Base-by-base conservation (phyloP, 2,888 invertebrate species). In the Lycocerus yunnanus region DNA sequence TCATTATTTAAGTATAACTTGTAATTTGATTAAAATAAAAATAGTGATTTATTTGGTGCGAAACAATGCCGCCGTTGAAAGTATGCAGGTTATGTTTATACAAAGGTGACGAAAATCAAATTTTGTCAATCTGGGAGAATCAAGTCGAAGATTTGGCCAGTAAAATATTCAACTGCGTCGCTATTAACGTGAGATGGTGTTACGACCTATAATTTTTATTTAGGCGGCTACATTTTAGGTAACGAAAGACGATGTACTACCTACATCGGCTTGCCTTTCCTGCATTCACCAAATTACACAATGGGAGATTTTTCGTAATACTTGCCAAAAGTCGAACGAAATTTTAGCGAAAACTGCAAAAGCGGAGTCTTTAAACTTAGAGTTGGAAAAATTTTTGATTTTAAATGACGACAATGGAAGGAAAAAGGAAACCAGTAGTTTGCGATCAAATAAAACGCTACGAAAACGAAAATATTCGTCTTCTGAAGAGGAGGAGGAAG, bases 21-120 rank as follows among this genome's bases (percentile, higher is more conserved):
- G 2, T n/a, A n/a, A 43, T 43, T n/a, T 43, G 5, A 6, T 43
- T 43, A 43, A 43, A 43, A 43, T 43, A 43, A n/a, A 5, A 43
- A 0, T 3, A 43, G n/a, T 43, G n/a, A 43, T 43, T 43, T 1
- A 27, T 27, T 13, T 27, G n/a, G 43, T n/a, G 43, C 5, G 43
- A 6, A n/a, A 43, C 6, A 20, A 63, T 63, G 61, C 13, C 61
- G 8, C 20, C n/a, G 61, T 4, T 81, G 80, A 77, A 78, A 66
- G 77, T 76, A 70, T 84, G 84, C 71, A 82, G 84, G 80, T 80
- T 84, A 80, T 84, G 84, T 80, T 79, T 84, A 71, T 76, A 75
- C 59, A 73, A 82, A 76, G 80, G 79, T 6, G 75, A 78, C 20
- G 77, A 80, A 63, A 75, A 79, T 21, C 70, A 78, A 73, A 76